Evolutionary conservation across 2,888 invertebrate genomes (phyloP), one percentile per base, ranked within the genome.

Genomic region (Micoletzkya japonica): DNA sequence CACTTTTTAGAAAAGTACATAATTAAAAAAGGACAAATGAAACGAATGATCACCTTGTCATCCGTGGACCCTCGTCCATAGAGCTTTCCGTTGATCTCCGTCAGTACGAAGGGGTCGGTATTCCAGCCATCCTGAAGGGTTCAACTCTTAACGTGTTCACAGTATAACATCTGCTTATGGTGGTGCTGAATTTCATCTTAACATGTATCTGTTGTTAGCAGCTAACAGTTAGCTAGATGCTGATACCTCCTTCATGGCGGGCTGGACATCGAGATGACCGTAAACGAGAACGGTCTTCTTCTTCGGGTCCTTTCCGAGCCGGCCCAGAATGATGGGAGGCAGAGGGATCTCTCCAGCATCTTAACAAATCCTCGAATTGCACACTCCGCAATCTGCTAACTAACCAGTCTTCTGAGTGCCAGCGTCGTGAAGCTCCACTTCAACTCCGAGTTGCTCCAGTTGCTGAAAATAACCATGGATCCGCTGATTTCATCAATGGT

Each of bases 251-350:
- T 90, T 91, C 37, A 91, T 86, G 0, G 97, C 98, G 14, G 97
- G 97, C 86, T 97, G 97, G 0, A 98, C 98, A 89, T 98, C 98
- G 84, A 98, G 90, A 88, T 98, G 98, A 0, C 97, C 97, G 87
- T 98, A 98, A 71, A 98, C 89, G 71, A 93, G 90, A 56, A 98
- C 90, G 6, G 96, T 98, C 85, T 93, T 94, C 88, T 96, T 96
- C 56, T 90, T 89, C 0, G 90, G 88, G 85, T 95, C 93, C 78
- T 89, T 90, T 76, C 94, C 94, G 67, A 95, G 88, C 39, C 52
- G 57, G 10, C 76, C 79, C 68, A 79, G 81, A 44, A 79, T 37
- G 50, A 81, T 73, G 3, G 81, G 81, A 10, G 79, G 79, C 32
- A 79, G 67, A 10, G 56, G 64, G 30, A 81, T 52, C 37, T 52